phyloP scores from a whole-genome alignment of 2,888 invertebrate genomes.

The Seira ritae region DNA sequence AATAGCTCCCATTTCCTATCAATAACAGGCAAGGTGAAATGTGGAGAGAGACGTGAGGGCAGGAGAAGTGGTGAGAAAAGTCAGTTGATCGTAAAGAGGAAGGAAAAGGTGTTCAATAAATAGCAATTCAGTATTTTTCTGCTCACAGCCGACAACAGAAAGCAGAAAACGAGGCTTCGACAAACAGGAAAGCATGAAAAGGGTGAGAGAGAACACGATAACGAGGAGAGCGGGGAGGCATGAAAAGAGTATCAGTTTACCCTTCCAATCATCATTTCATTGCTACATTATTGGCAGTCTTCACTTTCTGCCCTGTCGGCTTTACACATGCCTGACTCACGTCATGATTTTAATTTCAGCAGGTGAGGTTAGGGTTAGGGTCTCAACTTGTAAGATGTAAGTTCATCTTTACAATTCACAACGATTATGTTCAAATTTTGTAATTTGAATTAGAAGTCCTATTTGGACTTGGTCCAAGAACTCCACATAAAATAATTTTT shows the following conservation, averaged over 20 bases:
- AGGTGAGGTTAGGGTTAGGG: too few relatives aligned
- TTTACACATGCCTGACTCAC: too few relatives aligned
- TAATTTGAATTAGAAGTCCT: too few relatives aligned
- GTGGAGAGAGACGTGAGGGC: not conserved
- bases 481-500: too few relatives aligned
- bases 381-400: too few relatives aligned
- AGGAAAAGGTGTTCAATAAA: constrained; percentile 43
- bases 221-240: not conserved
- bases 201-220: constrained; percentile 2
- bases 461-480: too few relatives aligned
- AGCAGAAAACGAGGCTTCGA: not conserved
- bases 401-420: too few relatives aligned
- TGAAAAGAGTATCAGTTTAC: constrained; percentile 5
- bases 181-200: not conserved
- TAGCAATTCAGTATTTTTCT: not conserved
- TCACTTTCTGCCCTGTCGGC: not conserved
- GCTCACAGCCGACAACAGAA: too few relatives aligned
- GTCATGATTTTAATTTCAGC: too few relatives aligned
- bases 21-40: not conserved
- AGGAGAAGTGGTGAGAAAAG: constrained; percentile 36
- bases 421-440: too few relatives aligned
- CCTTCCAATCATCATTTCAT: not conserved
- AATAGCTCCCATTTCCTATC: constrained; percentile 2
- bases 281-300: not conserved
- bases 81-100: constrained; percentile 22